phyloP scores from a whole-genome alignment of 30 jellyfish, hydroid and myxozoan genomes.

The Hydractinia echinata region DNA sequence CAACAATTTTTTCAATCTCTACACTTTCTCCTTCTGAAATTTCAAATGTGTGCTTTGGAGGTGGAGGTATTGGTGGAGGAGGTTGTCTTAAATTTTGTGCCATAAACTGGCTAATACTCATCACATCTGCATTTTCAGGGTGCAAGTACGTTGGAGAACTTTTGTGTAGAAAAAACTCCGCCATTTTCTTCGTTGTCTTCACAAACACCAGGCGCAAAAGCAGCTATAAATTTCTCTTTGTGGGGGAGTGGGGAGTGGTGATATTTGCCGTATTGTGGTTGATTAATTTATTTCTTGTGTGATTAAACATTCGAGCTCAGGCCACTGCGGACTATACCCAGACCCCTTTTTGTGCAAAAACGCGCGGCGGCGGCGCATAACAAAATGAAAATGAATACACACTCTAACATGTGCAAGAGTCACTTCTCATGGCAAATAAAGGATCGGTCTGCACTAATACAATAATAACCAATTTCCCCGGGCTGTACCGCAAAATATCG shows the following conservation, averaged over 20 bases:
- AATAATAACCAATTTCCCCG: too few relatives aligned
- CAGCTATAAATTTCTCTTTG: constrained; percentile 21
- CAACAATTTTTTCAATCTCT: constrained; percentile 45
- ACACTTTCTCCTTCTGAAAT: constrained; percentile 50
- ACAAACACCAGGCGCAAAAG: neutral
- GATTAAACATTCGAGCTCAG: too few relatives aligned
- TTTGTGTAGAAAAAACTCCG: constrained; percentile 48
- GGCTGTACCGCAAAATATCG: too few relatives aligned
- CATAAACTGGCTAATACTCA: constrained; percentile 49
- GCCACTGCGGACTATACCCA: too few relatives aligned
- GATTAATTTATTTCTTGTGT: too few relatives aligned
- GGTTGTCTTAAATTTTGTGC: constrained; percentile 45
- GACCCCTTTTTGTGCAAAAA: too few relatives aligned
- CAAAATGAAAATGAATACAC: too few relatives aligned
- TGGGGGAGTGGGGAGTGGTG: constrained; percentile 69
- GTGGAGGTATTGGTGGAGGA: constrained; percentile 46
- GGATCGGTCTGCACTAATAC: too few relatives aligned
- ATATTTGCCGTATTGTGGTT: too few relatives aligned
- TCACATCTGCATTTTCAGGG: constrained; percentile 43
- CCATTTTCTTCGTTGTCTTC: constrained; percentile 23
- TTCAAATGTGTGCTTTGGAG: constrained; percentile 45
- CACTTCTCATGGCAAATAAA: too few relatives aligned
- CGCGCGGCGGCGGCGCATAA: too few relatives aligned
- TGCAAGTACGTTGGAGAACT: constrained; percentile 53
- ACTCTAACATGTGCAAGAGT: too few relatives aligned